Conservation (phyloP, 2,888 invertebrate species). For the Periphyllus acericola region DNA sequence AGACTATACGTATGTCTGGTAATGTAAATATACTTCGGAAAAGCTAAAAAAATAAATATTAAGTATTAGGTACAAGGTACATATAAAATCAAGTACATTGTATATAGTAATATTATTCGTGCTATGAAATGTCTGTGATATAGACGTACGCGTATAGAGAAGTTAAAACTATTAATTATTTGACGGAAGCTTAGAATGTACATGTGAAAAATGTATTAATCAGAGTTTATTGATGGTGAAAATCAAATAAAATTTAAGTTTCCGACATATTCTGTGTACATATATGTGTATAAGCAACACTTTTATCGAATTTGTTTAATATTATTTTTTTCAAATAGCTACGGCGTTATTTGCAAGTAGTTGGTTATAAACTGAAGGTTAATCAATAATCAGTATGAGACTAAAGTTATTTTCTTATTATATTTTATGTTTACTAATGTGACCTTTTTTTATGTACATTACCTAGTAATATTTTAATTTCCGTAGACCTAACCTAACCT, state of each 20-base stretch:
- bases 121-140: slow-evolving; percentile 6
- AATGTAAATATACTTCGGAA: slow-evolving; percentile 1
- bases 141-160: not conserved
- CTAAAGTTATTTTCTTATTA: too few species aligned
- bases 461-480: not conserved
- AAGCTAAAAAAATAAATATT: not conserved
- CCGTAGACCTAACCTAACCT: too few species aligned
- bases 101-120: not conserved
- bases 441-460: not conserved
- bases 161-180: not conserved
- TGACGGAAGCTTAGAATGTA: not conserved
- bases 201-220: not conserved
- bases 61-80: not conserved
- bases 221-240: not conserved
- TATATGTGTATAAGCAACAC: not conserved
- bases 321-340: not conserved
- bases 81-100: not conserved
- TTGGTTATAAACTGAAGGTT: not conserved
- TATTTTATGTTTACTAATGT: too few species aligned
- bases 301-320: too few species aligned
- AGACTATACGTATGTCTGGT: not conserved
- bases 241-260: not conserved
- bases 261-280: not conserved
- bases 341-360: not conserved
- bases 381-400: not conserved